Base-by-base conservation (phyloP, 2,113 vertebrate genomes). In the Entosphenus tridentatus region DNA sequence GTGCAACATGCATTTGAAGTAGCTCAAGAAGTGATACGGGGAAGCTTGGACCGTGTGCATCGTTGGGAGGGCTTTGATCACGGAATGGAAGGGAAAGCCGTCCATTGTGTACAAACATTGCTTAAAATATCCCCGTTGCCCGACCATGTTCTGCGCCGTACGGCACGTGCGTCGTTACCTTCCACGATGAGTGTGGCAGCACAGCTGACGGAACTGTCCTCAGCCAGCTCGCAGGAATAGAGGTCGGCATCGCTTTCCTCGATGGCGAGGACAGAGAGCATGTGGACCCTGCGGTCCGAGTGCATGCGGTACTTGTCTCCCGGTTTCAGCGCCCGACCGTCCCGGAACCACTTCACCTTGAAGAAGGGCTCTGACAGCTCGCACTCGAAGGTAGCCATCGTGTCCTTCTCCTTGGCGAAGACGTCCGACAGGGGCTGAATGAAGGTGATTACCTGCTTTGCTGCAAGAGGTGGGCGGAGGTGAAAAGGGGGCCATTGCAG, bases 291-390 rank as follows among this genome's bases (percentile, higher is more conserved):
- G 73, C 93, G 85, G 78, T 98, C 93, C 3, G 90, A 98, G 73
- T 96, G 93, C 86, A 87, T 96, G 70, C 89, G 83, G 62, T 93
- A 98, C 78, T 98, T 98, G 76, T 98, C 88, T 78, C 92, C 89
- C 8, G 83, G 80, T 72, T 82, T 80, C 76, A 98, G 80, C 73
- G 89, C 86, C 55, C 77, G 71, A 71, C 86, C 80, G 73, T 89
- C 81, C 76, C 93, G 96, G 70, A 87, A 77, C 93, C 93, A 98
- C 78, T 89, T 87, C 67, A 98, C 92, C 81, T 92, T 96, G 70
- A 93, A 74, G 72, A 98, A 98, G 58, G 93, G 93, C 73, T 98
- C 93, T 18, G 85, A 93, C 74, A 90, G 93, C 80, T 98, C 93
- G 71, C 93, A 96, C 78, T 98, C 93, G 78, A 96, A 98, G 2